Evolutionary conservation across 2,797 vertebrate genomes (phyloP).

Genomic region (Eulemur rubriventer): DNA sequence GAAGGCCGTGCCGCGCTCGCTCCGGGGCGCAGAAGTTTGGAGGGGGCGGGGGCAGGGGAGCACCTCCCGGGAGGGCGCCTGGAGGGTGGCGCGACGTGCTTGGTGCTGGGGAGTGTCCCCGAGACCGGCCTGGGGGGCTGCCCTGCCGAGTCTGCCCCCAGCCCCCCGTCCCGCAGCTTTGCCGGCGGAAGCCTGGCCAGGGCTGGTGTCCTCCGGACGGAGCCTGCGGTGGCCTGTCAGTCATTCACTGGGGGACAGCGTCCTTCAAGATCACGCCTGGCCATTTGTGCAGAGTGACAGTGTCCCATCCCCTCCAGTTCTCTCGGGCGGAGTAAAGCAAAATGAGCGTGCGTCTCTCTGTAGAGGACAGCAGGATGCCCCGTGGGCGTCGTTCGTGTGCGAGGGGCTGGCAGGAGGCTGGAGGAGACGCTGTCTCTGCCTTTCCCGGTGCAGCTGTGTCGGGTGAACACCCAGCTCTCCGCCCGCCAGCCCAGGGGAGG

Average conservation of each 20-base stretch:
- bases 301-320: not conserved
- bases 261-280: not conserved
- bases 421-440: not conserved
- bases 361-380: not conserved
- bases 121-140: too few relatives aligned
- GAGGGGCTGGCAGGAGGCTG: conserved; percentile 25
- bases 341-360: not conserved
- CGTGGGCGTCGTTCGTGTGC: not conserved
- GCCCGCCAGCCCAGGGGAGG: not conserved
- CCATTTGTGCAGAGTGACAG: not conserved
- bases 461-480: conserved; percentile 30
- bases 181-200: not conserved
- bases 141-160: not conserved
- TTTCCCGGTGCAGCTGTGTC: conserved; percentile 32
- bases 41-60: conserved; percentile 59
- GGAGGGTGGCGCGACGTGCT: not conserved
- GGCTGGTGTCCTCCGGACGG: not conserved
- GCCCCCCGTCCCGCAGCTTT: not conserved
- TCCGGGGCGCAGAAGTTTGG: not conserved
- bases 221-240: not conserved
- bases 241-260: not conserved
- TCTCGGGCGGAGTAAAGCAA: not conserved
- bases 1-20: not conserved
- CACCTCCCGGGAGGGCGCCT: not conserved
- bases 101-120: not conserved